Base-by-base conservation (phyloP, 92 coral and sea anemone species). In the Virgularia gustaviana region DNA sequence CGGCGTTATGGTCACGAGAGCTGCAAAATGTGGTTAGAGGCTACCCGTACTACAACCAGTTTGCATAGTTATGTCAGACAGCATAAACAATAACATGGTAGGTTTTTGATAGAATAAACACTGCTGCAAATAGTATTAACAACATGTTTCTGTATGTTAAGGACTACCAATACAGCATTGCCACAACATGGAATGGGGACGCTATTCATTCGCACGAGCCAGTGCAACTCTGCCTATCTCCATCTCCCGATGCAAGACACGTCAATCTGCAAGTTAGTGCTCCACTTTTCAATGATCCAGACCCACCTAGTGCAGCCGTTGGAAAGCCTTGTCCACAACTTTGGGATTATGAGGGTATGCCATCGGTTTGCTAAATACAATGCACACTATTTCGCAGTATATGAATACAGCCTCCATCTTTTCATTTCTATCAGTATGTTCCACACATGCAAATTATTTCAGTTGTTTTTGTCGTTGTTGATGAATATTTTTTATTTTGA, bases 261-360 rank as follows among this genome's bases (percentile, higher is more conserved):
- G 71, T 91, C 15, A 77, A 63, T 75, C 82, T 91, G n/a, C 79
- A 84, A 51, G 96, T 91, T 19, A 71, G 57, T 72, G 96, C 88
- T 51, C 96, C 97, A 42, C 72, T 91, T 20, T 89, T 88, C 72
- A 89, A 91, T 80, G 96, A 91, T 24, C 96, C 97, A 23, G 85
- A 87, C 27, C 70, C 79, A 49, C 97, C 97, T 9, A 66, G 77
- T 49, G 76, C 78, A 28, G 78, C 86, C 23, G 52, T 96, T 37
- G 89, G 90, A 27, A 59, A 85, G 36, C 86, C 97, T 42, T 91
- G 97, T 71, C 88, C 90, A 23, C 88, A 86, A 24, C 82, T 91
- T 59, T 91, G 97, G 97, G 92, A 91, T 47, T 88, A 84, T 80
- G 97, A 91, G 84, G 97, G 97, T 88, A 66, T 41, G 3, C 30